A percentile compares a stretch with the other conserved stretches of the same genome.
Conservation (phyloP, 2,888 invertebrate species). For the Orthonychiurus folsomi region DNA sequence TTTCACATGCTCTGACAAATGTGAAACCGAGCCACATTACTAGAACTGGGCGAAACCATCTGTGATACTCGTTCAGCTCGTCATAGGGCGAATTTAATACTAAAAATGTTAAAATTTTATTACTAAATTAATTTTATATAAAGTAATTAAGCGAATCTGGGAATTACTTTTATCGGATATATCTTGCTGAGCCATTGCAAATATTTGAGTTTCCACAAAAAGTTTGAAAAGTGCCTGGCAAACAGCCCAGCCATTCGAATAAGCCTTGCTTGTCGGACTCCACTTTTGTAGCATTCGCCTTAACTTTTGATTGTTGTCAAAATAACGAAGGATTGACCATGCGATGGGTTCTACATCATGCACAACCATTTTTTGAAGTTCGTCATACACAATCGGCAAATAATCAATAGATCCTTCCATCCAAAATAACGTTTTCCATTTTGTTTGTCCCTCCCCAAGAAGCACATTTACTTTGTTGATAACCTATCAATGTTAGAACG, state of each 20-base stretch:
- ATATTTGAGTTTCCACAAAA: conserved; percentile 28
- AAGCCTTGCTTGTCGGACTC: background rate
- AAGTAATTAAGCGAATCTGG: too few species aligned
- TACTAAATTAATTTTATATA: too few species aligned
- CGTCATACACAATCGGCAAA: conserved; percentile 32
- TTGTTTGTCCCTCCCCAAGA: conserved; percentile 21
- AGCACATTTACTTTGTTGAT: conserved; percentile 29
- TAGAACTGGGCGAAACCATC: conserved; percentile 37
- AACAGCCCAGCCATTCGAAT: conserved; percentile 15
- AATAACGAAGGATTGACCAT: conserved; percentile 21
- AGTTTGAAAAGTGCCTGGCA: conserved; percentile 30
- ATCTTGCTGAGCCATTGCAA: conserved; percentile 17
- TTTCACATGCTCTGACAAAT: conserved; percentile 28
- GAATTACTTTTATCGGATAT: background rate
- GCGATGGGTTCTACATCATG: conserved; percentile 35
- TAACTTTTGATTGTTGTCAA: conserved; percentile 22
- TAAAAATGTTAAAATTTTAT: background rate
- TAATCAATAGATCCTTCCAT: conserved; percentile 27
- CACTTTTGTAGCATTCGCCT: conserved; percentile 20
- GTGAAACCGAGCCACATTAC: conserved; percentile 38
- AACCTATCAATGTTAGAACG: conserved; percentile 16
- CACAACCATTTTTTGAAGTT: conserved; percentile 37
- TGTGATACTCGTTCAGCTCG: conserved; percentile 20
- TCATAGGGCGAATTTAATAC: background rate
- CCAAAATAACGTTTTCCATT: conserved; percentile 33